A percentile compares a stretch with the other conserved stretches of the same genome.
phyloP scores from a whole-genome alignment of 2,113 vertebrate species.

The Rhynchopsitta pachyrhyncha region DNA sequence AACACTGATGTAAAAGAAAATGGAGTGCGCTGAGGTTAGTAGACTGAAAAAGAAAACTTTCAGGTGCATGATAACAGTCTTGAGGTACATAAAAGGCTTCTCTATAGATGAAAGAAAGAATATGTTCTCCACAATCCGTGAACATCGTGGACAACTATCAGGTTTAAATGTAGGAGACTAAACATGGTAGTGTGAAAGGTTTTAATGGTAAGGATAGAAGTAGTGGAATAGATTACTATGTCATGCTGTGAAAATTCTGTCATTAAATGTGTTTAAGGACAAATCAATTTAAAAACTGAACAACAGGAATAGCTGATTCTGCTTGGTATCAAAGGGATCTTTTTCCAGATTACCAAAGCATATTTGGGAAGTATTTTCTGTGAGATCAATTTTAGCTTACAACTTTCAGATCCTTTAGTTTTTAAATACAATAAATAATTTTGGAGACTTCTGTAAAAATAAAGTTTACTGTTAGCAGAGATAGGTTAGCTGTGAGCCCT shows the following conservation, averaged over 20 bases:
- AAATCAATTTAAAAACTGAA: background rate
- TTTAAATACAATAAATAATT: background rate
- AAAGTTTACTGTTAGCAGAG: background rate
- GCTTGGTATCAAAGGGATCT: background rate
- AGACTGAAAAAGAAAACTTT: background rate
- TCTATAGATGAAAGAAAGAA: background rate
- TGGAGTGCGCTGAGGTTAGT: background rate
- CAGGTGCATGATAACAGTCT: background rate
- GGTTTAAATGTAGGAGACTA: background rate
- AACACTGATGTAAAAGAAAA: background rate
- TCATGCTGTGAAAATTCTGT: background rate
- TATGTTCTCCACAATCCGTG: background rate
- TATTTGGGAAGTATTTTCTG: background rate
- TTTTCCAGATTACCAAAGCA: background rate
- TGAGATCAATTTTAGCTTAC: background rate
- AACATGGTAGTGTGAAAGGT: background rate
- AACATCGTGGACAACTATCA: fast-evolving
- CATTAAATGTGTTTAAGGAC: background rate
- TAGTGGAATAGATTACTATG: background rate
- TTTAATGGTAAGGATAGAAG: background rate
- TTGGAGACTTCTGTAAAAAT: background rate
- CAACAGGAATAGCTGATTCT: background rate
- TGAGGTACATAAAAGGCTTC: background rate
- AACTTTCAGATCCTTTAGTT: background rate
- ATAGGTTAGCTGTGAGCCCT: background rate